Base-by-base conservation (phyloP, 1,140 invertebrate species). In the Drosophila willistoni region DNA sequence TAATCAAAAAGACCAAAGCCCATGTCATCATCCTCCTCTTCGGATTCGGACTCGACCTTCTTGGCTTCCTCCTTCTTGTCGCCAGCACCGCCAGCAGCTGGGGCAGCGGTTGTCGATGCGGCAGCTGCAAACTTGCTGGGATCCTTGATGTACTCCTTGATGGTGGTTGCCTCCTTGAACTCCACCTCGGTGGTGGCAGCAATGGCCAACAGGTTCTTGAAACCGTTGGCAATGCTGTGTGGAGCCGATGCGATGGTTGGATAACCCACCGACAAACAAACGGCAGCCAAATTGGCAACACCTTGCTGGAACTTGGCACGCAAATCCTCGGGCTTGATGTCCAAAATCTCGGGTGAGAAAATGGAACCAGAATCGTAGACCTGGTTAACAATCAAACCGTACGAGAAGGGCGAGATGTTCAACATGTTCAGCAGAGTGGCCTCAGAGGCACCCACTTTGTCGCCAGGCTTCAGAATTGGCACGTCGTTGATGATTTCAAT, bases 401-500 rank as follows among this genome's bases (percentile, higher is more conserved):
- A 99, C 42, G 98, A 98, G 94, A 99, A 99, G 39, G 99, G 99
- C 93, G 98, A 99, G 92, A 99, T 99, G 94, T 99, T 99, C 94
- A 99, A 96, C 99, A 99, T 99, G 94, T 99, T 99, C 64, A 99
- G 94, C 57, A 99, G 95, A 12, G 98, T 99, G 22, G 98, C 97
- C 94, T 99, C 99, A 41, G 98, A 99, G 92, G 98, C 97, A 90
- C 99, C 99, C 42, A 99, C 99, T 94, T 97, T 99, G 91, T 99
- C 98, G 47, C 98, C 98, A 61, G 96, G 96, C 93, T 99, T 99
- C 92, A 99, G 92, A 91, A 97, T 97, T 91, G 98, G 97, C 14
- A 99, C 98, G 93, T 99, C 98, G 90, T 99, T 99, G 93, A 99
- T 97, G 93, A 99, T 99, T 99, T 99, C 99, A 97, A 99, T 99